A percentile compares a stretch with the other conserved stretches of the same genome.
phyloP scores from a whole-genome alignment of 2,888 invertebrate species.

The Cenopis cana region DNA sequence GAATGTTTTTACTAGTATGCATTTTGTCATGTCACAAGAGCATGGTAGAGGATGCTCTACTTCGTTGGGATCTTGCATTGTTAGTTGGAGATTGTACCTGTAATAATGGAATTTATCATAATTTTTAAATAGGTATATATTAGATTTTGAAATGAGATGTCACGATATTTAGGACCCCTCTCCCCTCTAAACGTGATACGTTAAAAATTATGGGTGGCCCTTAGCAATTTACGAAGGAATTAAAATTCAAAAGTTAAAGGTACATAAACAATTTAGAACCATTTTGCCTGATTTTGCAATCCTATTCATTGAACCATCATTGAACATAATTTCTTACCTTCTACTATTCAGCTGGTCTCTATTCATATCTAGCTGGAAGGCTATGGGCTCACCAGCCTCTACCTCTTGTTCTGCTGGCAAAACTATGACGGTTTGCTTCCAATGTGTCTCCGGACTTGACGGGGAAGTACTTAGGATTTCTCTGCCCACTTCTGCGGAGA shows the following conservation, averaged over 20 bases:
- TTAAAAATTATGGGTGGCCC: no score
- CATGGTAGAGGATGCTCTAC: slow-evolving; percentile 92
- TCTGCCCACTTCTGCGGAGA: slow-evolving; percentile 69
- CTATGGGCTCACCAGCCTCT: slow-evolving; percentile 87
- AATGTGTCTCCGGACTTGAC: slow-evolving; percentile 90
- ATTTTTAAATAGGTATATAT: no score
- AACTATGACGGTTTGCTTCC: slow-evolving; percentile 96
- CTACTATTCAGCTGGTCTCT: slow-evolving; percentile 79
- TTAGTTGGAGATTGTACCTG: slow-evolving; percentile 89
- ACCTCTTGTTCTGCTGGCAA: slow-evolving; percentile 87
- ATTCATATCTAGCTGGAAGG: slow-evolving; percentile 87
- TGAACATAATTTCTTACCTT: slow-evolving; percentile 58
- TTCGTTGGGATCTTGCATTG: slow-evolving; percentile 87
- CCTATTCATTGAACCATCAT: no score
- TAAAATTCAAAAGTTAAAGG: no score
- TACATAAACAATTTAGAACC: no score
- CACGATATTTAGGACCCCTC: no score
- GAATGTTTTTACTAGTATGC: slow-evolving; percentile 88
- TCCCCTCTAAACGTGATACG: no score
- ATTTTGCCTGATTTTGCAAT: no score
- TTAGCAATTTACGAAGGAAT: no score
- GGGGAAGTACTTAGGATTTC: slow-evolving; percentile 92
- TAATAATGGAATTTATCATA: slow-evolving; percentile 45
- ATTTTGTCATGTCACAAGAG: slow-evolving; percentile 90
- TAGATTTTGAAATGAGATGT: no score